A percentile compares a stretch with the other conserved stretches of the same genome.
Conservation (phyloP, 1,140 invertebrate genomes). For the Berghia stephanieae region DNA sequence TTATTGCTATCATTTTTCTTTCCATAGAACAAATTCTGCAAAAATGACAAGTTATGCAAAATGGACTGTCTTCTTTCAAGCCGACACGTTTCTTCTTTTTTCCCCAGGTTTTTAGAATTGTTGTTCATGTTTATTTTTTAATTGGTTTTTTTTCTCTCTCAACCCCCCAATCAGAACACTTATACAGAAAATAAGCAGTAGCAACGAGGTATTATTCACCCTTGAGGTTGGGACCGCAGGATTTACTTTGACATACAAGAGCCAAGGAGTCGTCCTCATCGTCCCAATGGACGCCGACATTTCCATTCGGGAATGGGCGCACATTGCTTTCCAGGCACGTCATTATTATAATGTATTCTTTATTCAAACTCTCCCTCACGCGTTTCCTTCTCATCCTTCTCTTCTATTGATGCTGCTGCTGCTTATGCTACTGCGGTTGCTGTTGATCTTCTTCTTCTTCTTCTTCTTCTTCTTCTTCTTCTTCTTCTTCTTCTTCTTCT, state of each 20-base stretch:
- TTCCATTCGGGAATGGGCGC: neutral
- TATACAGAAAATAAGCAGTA: conserved; percentile 26
- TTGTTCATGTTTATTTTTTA: too few relatives aligned
- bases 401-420: neutral
- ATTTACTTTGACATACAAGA: neutral
- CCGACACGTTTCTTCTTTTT: too few relatives aligned
- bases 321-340: conserved; percentile 16
- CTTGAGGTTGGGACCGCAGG: neutral
- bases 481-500: neutral
- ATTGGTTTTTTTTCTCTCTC: too few relatives aligned
- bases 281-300: neutral
- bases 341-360: neutral
- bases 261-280: neutral
- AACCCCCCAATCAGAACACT: conserved; percentile 44
- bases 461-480: too few relatives aligned
- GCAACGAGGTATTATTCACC: neutral
- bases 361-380: too few relatives aligned
- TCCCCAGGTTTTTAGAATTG: too few relatives aligned
- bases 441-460: neutral
- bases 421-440: too few relatives aligned
- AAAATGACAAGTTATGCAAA: too few relatives aligned
- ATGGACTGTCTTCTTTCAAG: too few relatives aligned
- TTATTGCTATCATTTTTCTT: too few relatives aligned
- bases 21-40: too few relatives aligned
- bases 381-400: neutral